Conservation (phyloP, 1,140 invertebrate genomes). For the Neodiprion lecontei region DNA sequence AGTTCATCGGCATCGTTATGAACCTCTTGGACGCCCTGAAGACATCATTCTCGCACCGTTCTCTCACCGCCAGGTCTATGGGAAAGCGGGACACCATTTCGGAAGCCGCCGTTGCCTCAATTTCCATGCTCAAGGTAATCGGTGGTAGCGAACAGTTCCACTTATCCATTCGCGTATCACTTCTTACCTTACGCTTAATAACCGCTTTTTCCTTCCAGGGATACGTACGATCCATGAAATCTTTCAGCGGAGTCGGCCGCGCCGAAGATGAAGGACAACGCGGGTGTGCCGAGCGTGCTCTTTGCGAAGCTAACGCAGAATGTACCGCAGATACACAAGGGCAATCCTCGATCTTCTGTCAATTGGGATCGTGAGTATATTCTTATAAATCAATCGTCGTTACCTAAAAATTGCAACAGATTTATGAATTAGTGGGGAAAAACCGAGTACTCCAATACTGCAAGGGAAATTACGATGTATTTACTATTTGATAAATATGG, state of each 20-base stretch:
- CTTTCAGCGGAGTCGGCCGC: constrained; percentile 64
- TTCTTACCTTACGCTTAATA: neutral
- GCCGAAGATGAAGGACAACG: constrained; percentile 78
- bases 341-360: constrained; percentile 86
- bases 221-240: constrained; percentile 80
- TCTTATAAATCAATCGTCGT: constrained; percentile 6
- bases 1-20: constrained; percentile 92
- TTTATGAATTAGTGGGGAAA: no score
- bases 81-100: constrained; percentile 85
- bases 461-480: constrained; percentile 1
- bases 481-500: no score
- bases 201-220: constrained; percentile 60
- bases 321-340: constrained; percentile 82
- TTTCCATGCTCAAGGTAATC: constrained; percentile 81
- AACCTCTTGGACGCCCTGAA: constrained; percentile 89
- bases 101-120: constrained; percentile 83
- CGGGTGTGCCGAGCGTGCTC: constrained; percentile 58
- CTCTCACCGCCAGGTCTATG: constrained; percentile 78
- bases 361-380: constrained; percentile 87
- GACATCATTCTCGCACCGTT: constrained; percentile 89
- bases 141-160: constrained; percentile 16
- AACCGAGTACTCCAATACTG: neutral
- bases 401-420: neutral
- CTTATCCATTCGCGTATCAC: neutral
- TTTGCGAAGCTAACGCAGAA: constrained; percentile 89